phyloP scores from a whole-genome alignment of 2,888 invertebrate genomes.

The Oscheius sp. region DNA sequence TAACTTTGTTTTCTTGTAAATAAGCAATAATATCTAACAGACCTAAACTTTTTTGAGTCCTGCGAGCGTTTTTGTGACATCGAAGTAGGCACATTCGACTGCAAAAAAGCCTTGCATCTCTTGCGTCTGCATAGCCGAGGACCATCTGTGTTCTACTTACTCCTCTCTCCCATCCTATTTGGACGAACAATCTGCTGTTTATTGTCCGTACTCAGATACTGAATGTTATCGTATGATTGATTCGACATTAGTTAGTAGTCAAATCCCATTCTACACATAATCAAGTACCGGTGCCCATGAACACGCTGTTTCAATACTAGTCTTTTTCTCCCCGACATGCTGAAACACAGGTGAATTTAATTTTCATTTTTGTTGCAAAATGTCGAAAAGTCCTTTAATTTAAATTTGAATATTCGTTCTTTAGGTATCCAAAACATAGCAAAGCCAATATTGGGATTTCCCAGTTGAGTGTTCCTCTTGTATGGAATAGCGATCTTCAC shows the following conservation, averaged over 20 bases:
- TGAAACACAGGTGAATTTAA: conserved; percentile 26
- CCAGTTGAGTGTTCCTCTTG: conserved; percentile 52
- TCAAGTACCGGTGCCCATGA: conserved; percentile 30
- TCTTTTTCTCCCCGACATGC: conserved; percentile 15
- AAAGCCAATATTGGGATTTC: conserved; percentile 51
- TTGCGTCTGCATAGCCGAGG: not conserved
- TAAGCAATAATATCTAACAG: too few species aligned
- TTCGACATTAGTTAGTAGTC: conserved; percentile 24
- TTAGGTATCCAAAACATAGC: conserved; percentile 31
- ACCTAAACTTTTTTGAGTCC: too few species aligned
- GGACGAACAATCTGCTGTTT: not conserved
- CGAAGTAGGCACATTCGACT: too few species aligned
- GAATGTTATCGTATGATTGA: conserved; percentile 16
- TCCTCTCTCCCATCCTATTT: not conserved
- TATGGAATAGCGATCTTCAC: conserved; percentile 50
- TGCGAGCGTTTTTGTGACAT: too few species aligned
- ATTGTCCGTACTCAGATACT: not conserved
- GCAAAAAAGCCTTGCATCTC: conserved; percentile 6
- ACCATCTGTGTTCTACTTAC: conserved; percentile 6
- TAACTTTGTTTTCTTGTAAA: too few species aligned
- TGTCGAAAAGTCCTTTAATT: not conserved
- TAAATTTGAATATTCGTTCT: too few species aligned
- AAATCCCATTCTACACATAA: conserved; percentile 31
- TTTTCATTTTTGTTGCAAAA: not conserved
- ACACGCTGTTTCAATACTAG: conserved; percentile 14